A percentile compares a stretch with the other conserved stretches of the same genome.
These are phyloP conservation scores for Sogatella furcifera DNA, from an alignment of 1,140 invertebrate species.

Conservation along the genomic window DNA sequence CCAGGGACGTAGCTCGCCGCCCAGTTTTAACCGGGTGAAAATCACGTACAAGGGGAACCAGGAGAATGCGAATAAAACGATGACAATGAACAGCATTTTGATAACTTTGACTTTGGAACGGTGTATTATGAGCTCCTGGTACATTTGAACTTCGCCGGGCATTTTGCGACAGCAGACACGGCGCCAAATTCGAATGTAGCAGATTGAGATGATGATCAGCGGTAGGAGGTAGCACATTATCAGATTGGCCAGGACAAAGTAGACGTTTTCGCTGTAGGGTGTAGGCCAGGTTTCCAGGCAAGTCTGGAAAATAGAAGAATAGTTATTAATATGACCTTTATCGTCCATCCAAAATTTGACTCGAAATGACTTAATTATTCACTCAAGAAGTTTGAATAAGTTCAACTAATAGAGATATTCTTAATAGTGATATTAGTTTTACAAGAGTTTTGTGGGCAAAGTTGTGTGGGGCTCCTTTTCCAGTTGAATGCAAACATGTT, in stretches of 20 bases:
- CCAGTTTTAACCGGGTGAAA: slow-evolving; percentile 37
- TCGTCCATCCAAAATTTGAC: too few relatives aligned
- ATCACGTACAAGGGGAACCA: slow-evolving; percentile 53
- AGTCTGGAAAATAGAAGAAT: slow-evolving; percentile 28
- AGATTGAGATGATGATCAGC: slow-evolving; percentile 38
- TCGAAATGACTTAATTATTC: too few relatives aligned
- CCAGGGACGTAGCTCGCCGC: slow-evolving; percentile 18
- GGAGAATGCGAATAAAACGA: slow-evolving; percentile 47
- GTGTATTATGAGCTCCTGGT: slow-evolving; percentile 23
- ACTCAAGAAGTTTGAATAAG: too few relatives aligned
- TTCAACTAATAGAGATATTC: too few relatives aligned
- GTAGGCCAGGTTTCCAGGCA: slow-evolving; percentile 39
- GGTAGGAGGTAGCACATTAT: slow-evolving; percentile 46
- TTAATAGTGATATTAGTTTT: too few relatives aligned
- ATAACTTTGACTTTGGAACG: slow-evolving; percentile 36
- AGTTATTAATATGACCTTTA: too few relatives aligned
- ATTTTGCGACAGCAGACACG: slow-evolving; percentile 31
- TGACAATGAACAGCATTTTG: slow-evolving; percentile 53
- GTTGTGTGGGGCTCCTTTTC: too few relatives aligned
- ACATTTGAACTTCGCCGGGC: slow-evolving; percentile 27
- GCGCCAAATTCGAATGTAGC: slow-evolving; percentile 43
- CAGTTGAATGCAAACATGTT: too few relatives aligned
- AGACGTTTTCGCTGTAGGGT: slow-evolving; percentile 33
- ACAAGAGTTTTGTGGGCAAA: too few relatives aligned
- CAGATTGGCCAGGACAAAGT: slow-evolving; percentile 44